Conservation (phyloP, 2,113 vertebrate species). For the Benthochromis sp. region DNA sequence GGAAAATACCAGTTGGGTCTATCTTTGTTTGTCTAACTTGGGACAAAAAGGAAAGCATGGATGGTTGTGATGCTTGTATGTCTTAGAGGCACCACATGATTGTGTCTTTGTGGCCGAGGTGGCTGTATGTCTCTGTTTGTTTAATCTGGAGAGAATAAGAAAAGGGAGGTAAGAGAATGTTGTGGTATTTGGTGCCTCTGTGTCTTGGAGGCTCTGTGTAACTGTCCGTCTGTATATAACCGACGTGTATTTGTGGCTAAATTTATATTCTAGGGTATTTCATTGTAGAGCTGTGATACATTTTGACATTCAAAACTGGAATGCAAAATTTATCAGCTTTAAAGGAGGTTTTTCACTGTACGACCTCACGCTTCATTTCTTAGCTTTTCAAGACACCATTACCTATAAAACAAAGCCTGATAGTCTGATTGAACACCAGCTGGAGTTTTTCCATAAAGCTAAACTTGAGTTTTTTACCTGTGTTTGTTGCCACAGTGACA, state of each 20-base stretch:
- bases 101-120: constrained; percentile 22
- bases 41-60: constrained; percentile 23
- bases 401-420: not conserved
- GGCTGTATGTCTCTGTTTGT: constrained; percentile 50
- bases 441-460: not conserved
- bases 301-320: not conserved
- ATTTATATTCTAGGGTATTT: not conserved
- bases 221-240: not conserved
- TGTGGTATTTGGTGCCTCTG: constrained; percentile 22
- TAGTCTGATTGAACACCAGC: not conserved
- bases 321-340: not conserved
- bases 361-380: not conserved
- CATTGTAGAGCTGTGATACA: not conserved
- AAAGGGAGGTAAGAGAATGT: constrained; percentile 9
- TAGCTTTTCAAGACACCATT: not conserved
- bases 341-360: not conserved
- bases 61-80: constrained; percentile 14
- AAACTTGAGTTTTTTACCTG: not conserved
- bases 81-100: constrained; percentile 34
- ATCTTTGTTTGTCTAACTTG: constrained; percentile 32
- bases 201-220: constrained; percentile 26
- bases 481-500: not conserved
- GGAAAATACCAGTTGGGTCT: constrained; percentile 35
- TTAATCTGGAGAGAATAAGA: constrained; percentile 22
- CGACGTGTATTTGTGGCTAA: not conserved